Base-by-base conservation (phyloP, 2,888 invertebrate species). In the Drosophila neonasuta region DNA sequence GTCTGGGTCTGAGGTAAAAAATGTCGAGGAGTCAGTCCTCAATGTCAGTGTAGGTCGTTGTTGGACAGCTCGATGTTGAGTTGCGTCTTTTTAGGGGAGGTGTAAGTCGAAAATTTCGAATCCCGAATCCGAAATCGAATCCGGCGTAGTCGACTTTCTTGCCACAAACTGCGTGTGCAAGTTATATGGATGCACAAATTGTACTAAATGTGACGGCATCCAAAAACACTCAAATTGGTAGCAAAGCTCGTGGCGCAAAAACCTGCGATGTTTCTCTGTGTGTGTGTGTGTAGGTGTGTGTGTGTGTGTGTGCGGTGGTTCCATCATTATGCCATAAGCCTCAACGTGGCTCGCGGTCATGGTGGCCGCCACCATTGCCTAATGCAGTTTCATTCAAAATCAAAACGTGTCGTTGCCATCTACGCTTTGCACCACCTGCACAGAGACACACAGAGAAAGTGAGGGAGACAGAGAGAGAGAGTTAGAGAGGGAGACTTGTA, bases 351-450 rank as follows among this genome's bases (percentile, higher is more conserved):
- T 50, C 68, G 52, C 57, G 46, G 56, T 59, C 63, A 49, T 62
- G 54, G 57, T 34, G 56, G 59, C 62, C 24, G 24, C 24, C 24
- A 24, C 24, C 67, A 62, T 61, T 45, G 64, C 54, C 85, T 82
- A 82, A 81, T 82, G 78, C 83, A 77, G 77, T 86, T 64, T 85
- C 71, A 81, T 81, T 86, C 81, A 86, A 81, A 81, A 81, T 86
- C 81, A 86, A 81, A 81, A 82, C 82, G 81, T 86, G 87, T 76
- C 75, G 51, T 54, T 49, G 60, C 11, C 56, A 36, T 52, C 49
- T 42, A n/a, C 39, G 29, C 46, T 36, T 41, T 36, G 7, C 72
- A 61, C 58, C 24, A 24, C 24, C 24, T 24, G 24, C 24, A 4
- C 24, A 24, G 20, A 20, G 24, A 20, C 20, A 20, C 20, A 20